A percentile compares a stretch with the other conserved stretches of the same genome.
Evolutionary conservation across 2,797 vertebrate genomes (phyloP).

Genomic region (Holocentrus rufus): DNA sequence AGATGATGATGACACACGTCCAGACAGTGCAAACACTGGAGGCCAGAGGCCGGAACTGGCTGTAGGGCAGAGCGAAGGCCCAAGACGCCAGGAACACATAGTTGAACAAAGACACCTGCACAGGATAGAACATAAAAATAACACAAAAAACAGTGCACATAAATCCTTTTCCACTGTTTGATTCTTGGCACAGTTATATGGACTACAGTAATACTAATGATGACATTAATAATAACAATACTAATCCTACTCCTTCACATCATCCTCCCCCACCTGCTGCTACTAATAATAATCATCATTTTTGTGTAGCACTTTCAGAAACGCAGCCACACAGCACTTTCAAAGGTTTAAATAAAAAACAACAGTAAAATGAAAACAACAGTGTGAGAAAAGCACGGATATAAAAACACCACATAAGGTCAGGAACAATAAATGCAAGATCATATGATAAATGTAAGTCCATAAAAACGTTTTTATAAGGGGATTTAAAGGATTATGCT

Average conservation of each 20-base stretch:
- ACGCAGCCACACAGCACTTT: no score
- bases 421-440: not conserved
- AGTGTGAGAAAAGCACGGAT: not conserved
- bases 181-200: not conserved
- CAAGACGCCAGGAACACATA: constrained; percentile 94
- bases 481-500: not conserved
- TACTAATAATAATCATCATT: no score
- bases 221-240: not conserved
- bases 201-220: not conserved
- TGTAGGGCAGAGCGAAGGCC: constrained; percentile 95
- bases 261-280: no score
- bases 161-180: constrained; percentile 13
- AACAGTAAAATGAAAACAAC: not conserved
- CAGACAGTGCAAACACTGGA: constrained; percentile 96
- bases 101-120: constrained; percentile 96
- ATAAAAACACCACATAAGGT: not conserved
- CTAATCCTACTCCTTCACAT: no score
- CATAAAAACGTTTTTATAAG: constrained; percentile 18
- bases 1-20: constrained; percentile 96
- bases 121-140: constrained; percentile 45
- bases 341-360: not conserved
- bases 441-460: not conserved
- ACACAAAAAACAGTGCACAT: not conserved
- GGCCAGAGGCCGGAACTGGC: constrained; percentile 90
- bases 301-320: not conserved